These are phyloP conservation scores for Drosophila sproati DNA, from an alignment of 1,140 invertebrate genomes.

Conservation along the genomic window DNA sequence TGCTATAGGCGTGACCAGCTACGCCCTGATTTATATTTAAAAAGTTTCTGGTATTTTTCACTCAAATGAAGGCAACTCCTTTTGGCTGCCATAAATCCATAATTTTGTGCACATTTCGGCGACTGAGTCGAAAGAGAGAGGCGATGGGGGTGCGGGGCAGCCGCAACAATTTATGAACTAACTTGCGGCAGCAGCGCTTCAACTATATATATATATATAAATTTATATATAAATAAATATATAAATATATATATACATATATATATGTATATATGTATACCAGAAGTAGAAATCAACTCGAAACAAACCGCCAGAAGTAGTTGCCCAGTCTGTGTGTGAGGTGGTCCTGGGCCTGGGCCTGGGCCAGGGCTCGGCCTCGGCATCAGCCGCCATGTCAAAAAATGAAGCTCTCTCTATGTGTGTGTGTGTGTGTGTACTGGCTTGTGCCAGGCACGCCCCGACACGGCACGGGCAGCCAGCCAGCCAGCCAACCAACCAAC, in stretches of 20 bases:
- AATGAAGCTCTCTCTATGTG: conserved; percentile 20
- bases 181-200: conserved; percentile 45
- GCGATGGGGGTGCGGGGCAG: neutral
- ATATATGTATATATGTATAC: conserved; percentile 23
- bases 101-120: conserved; percentile 39
- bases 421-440: conserved; percentile 40
- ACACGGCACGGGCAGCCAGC: conserved; percentile 51
- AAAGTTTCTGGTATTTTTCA: conserved; percentile 55
- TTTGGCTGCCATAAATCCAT: conserved; percentile 39
- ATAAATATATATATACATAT: conserved; percentile 44
- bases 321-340: conserved; percentile 65
- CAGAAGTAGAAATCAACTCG: conserved; percentile 34
- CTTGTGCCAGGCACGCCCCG: conserved; percentile 72
- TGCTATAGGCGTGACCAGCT: conserved; percentile 20
- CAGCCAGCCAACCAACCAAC: conserved; percentile 17
- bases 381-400: conserved; percentile 71
- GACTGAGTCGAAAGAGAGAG: conserved; percentile 1
- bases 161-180: conserved; percentile 81
- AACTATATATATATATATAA: conserved; percentile 28
- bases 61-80: conserved; percentile 44
- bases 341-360: conserved; percentile 15
- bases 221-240: conserved; percentile 22
- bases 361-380: conserved; percentile 35
- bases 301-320: conserved; percentile 69
- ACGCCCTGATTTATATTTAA: conserved; percentile 61